Conservation (phyloP, 1,140 invertebrate genomes). For the Brachystomella parvula region DNA sequence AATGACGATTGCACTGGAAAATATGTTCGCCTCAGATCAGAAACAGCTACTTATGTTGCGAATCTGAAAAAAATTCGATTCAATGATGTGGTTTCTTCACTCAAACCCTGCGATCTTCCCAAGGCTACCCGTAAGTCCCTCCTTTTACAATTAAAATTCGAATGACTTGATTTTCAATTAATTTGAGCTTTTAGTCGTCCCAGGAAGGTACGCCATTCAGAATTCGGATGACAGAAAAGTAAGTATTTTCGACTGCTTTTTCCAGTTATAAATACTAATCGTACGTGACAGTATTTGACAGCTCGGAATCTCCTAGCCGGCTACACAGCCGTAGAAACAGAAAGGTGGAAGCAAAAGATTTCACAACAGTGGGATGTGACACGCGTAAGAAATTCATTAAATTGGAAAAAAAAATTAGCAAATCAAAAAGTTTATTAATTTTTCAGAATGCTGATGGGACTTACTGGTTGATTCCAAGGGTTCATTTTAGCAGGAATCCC, state of each 20-base stretch:
- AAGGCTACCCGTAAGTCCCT: too few relatives aligned
- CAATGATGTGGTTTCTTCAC: constrained; percentile 6
- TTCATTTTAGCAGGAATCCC: constrained; percentile 10
- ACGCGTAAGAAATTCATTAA: not conserved
- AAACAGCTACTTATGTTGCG: constrained; percentile 1
- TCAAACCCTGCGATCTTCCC: constrained; percentile 4
- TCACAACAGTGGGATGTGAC: constrained; percentile 14
- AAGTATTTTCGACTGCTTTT: not conserved
- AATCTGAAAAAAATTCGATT: constrained; percentile 7
- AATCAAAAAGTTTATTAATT: not conserved
- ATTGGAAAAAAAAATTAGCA: not conserved
- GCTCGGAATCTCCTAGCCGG: constrained; percentile 6
- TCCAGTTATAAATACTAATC: not conserved
- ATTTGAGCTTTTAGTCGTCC: not conserved
- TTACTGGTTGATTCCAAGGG: constrained; percentile 13
- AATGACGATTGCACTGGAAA: constrained; percentile 4
- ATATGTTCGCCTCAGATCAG: not conserved
- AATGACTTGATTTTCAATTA: too few relatives aligned
- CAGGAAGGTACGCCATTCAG: constrained; percentile 12
- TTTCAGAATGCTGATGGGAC: constrained; percentile 11
- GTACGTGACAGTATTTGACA: constrained; percentile 1
- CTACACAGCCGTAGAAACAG: constrained; percentile 9
- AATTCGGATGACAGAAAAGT: constrained; percentile 11
- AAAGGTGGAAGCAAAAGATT: not conserved
- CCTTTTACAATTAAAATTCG: too few relatives aligned